Percentiles rank a stretch among this genome's conserved stretches.
These are phyloP conservation scores for Hydriomena furcata DNA, from an alignment of 2,888 invertebrate genomes.

Conservation along the genomic window DNA sequence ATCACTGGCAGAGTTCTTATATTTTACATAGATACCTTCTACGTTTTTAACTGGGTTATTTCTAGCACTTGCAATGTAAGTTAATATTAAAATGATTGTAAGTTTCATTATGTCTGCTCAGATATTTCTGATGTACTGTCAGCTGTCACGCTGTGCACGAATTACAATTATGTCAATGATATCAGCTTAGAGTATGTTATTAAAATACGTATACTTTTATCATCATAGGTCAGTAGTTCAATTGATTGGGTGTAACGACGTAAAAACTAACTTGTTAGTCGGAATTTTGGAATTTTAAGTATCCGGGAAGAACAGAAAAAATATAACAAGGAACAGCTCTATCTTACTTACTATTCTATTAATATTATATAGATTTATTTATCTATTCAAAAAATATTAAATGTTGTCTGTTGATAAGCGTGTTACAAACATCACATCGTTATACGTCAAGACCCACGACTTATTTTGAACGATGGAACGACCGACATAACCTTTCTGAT, in stretches of 20 bases:
- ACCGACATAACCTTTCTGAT: too few relatives aligned
- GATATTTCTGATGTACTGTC: too few relatives aligned
- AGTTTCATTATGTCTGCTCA: slow-evolving; percentile 1
- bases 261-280: too few relatives aligned
- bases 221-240: slow-evolving; percentile 5
- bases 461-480: too few relatives aligned
- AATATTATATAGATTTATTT: not conserved
- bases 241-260: not conserved
- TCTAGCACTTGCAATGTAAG: slow-evolving; percentile 2
- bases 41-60: slow-evolving; percentile 1
- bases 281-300: too few relatives aligned
- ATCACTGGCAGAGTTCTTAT: not conserved
- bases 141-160: not conserved
- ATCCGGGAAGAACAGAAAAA: too few relatives aligned
- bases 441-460: too few relatives aligned
- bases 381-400: too few relatives aligned
- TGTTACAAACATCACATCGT: too few relatives aligned
- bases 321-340: too few relatives aligned
- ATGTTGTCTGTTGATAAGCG: too few relatives aligned
- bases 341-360: too few relatives aligned
- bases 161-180: not conserved
- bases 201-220: slow-evolving; percentile 4
- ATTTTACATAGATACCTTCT: not conserved
- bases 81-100: not conserved
- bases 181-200: not conserved